Percentiles rank a stretch among this genome's conserved stretches.
phyloP scores from a whole-genome alignment of 2,797 vertebrate species.

The Chrosomus eos region DNA sequence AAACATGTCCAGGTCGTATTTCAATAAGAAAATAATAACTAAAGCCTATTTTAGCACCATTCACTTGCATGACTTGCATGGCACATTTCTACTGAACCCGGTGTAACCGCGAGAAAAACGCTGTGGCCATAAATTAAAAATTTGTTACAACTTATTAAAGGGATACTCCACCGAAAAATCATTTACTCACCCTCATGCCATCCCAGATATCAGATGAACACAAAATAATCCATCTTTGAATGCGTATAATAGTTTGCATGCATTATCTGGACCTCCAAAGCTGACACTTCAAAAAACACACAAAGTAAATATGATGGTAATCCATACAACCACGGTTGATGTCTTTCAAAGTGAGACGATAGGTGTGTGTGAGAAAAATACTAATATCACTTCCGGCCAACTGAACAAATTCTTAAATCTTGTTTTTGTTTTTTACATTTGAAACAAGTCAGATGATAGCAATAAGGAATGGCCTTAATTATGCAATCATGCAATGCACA shows the following conservation, averaged over 20 bases:
- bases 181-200: neutral
- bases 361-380: neutral
- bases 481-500: neutral
- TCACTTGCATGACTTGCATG: neutral
- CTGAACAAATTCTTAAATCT: neutral
- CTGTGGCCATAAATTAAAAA: neutral
- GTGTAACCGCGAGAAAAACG: neutral
- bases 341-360: neutral
- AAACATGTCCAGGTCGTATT: neutral
- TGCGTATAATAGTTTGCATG: neutral
- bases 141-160: neutral
- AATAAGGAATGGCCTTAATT: neutral
- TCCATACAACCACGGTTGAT: neutral
- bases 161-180: neutral
- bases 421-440: neutral
- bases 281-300: neutral
- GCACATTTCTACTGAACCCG: neutral
- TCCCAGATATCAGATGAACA: neutral
- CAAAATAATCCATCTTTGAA: neutral
- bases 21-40: neutral
- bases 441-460: neutral
- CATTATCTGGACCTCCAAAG: too few relatives aligned
- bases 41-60: neutral
- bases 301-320: neutral
- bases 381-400: neutral